Percentiles rank a stretch among this genome's conserved stretches.
Conservation (phyloP, 2,113 vertebrate genomes). For the Perca flavescens region DNA sequence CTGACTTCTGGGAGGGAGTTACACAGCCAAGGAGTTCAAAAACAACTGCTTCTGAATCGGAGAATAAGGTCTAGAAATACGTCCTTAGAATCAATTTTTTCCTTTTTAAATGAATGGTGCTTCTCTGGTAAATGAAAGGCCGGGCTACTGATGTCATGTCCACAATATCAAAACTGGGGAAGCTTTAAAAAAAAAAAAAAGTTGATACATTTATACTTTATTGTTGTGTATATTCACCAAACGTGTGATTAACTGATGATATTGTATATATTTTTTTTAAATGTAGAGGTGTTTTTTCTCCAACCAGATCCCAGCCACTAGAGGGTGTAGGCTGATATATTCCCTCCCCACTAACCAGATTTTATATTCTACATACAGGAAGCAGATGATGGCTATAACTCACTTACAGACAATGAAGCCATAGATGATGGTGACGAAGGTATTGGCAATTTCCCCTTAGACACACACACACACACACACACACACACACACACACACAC, state of each 20-base stretch:
- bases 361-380: constrained; percentile 46
- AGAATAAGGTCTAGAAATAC: constrained; percentile 54
- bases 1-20: constrained; percentile 81
- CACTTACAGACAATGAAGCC: constrained; percentile 68
- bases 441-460: too few species aligned
- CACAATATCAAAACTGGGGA: not conserved
- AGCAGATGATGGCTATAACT: constrained; percentile 40
- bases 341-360: not conserved
- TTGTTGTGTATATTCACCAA: not conserved
- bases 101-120: not conserved
- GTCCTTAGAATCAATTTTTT: not conserved
- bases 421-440: constrained; percentile 81
- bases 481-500: constrained; percentile 5
- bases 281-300: not conserved
- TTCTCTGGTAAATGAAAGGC: not conserved
- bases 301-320: constrained; percentile 16
- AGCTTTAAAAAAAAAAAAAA: not conserved
- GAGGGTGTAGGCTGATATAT: not conserved
- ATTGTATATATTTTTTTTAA: not conserved
- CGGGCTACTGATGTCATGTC: not conserved
- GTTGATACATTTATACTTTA: not conserved
- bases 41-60: constrained; percentile 48
- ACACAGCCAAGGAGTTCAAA: constrained; percentile 63
- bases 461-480: constrained; percentile 2
- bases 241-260: not conserved